Base-by-base conservation (phyloP, 2,888 invertebrate genomes). In the Eutolmus rufibarbis region DNA sequence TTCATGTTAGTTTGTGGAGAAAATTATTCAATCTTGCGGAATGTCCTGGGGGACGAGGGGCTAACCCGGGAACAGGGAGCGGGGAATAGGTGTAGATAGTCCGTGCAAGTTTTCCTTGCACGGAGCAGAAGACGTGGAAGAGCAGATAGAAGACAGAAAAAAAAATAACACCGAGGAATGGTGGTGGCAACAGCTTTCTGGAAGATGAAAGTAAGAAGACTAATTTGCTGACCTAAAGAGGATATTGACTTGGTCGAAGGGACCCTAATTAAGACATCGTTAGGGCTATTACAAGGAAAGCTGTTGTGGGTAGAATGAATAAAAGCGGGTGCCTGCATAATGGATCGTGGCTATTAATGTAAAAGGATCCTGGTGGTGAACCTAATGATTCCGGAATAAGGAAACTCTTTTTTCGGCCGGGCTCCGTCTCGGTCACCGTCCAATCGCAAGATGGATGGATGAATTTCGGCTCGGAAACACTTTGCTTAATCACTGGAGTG, bases 151-250 rank as follows among this genome's bases (percentile, higher is more conserved):
- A 46, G 43, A 74, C 5, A 40, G 40, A 28, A 14, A 7, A 74
- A 74, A 43, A 46, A 74, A 34, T 7, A 23, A 74, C 74, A 74
- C 37, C 34, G 37, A 40, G n/a, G 46, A 40, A 85, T n/a, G 84
- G 31, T 28, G 85, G 74, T 74, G 85, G 85, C 85, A 85, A 74
- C 85, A 85, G 85, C 85, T 85, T 85, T 85, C 46, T 51, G 23
- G 74, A 85, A 85, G 85, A 85, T 85, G 85, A 85, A 85, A 74
- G 85, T 74, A 85, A 85, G 85, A 85, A 85, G 74, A 85, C 85
- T 85, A 85, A 85, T 85, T 85, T 85, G 85, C 85, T 85, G 85
- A 85, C 85, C 85, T 85, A 85, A 85, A 85, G 85, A 85, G 85
- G 85, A 85, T 85, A 85, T 85, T 85, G 85, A 85, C 85, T 85